Evolutionary conservation across 2,888 invertebrate species (phyloP).

Genomic region (Scelioninae gen. 1): DNA sequence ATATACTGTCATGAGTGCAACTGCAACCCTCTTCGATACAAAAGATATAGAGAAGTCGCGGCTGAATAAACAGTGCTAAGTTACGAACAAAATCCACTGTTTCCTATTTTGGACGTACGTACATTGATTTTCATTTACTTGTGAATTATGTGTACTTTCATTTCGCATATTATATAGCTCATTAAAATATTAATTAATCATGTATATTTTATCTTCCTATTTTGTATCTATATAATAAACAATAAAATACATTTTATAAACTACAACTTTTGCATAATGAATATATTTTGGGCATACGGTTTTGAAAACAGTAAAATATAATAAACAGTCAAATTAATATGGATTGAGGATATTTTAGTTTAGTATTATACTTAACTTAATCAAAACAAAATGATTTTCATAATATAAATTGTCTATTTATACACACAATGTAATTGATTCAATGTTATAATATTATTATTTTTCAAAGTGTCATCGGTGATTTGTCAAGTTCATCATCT

Average conservation of each 20-base stretch:
- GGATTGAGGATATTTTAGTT: not conserved
- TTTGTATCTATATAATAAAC: not conserved
- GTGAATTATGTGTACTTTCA: slow-evolving; percentile 3
- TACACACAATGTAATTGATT: slow-evolving; percentile 23
- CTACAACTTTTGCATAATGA: not conserved
- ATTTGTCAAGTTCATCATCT: slow-evolving; percentile 69
- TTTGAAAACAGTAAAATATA: no score
- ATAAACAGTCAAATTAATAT: not conserved
- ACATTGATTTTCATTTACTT: slow-evolving; percentile 23
- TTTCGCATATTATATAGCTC: not conserved
- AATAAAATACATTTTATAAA: not conserved
- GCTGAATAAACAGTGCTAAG: slow-evolving; percentile 83
- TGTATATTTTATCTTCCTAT: not conserved
- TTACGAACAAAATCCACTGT: slow-evolving; percentile 74
- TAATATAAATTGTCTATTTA: slow-evolving; percentile 8
- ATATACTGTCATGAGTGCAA: slow-evolving; percentile 60
- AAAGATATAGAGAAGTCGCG: slow-evolving; percentile 84
- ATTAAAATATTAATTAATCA: not conserved
- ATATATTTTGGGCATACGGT: no score
- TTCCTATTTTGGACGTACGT: slow-evolving; percentile 66
- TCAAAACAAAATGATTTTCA: not conserved
- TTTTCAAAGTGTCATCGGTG: slow-evolving; percentile 56
- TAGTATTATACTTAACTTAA: not conserved
- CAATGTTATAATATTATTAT: slow-evolving; percentile 50
- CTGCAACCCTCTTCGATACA: slow-evolving; percentile 79